Percentiles rank a stretch among this genome's conserved stretches.
These are phyloP conservation scores for Vanessa tameamea DNA, from an alignment of 1,140 invertebrate species.

Conservation along the genomic window DNA sequence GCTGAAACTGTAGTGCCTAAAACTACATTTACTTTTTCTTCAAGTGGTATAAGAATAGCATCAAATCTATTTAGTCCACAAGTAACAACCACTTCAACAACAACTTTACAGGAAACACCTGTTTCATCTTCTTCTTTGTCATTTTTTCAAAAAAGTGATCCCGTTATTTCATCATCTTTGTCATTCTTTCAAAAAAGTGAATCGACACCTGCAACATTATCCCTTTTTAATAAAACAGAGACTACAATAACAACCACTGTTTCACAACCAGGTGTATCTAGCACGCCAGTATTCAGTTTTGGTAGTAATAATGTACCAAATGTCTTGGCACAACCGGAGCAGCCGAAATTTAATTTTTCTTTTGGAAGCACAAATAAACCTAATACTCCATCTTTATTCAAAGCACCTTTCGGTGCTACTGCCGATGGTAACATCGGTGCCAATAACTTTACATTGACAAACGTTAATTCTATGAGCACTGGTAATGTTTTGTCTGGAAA, in stretches of 20 bases:
- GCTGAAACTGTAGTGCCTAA: constrained; percentile 13
- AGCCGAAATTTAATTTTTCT: constrained; percentile 60
- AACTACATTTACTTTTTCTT: constrained; percentile 39
- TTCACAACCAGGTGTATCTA: constrained; percentile 26
- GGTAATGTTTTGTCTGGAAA: constrained; percentile 34
- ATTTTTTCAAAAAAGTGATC: constrained; percentile 43
- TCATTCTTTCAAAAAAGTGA: constrained; percentile 50
- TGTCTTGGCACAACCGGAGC: constrained; percentile 39
- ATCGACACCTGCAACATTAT: constrained; percentile 25
- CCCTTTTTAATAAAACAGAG: constrained; percentile 50
- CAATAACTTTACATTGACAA: constrained; percentile 41
- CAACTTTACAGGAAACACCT: constrained; percentile 33
- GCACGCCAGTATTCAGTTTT: constrained; percentile 59
- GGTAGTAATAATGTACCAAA: constrained; percentile 35
- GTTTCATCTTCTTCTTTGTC: constrained; percentile 20
- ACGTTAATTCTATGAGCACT: constrained; percentile 31
- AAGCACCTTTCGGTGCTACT: constrained; percentile 44
- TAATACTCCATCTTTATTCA: constrained; percentile 43
- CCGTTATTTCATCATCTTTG: constrained; percentile 21
- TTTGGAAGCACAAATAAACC: constrained; percentile 50
- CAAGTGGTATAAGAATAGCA: constrained; percentile 12
- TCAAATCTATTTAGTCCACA: constrained; percentile 16
- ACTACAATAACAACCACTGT: constrained; percentile 34
- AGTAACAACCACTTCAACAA: constrained; percentile 22
- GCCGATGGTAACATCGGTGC: constrained; percentile 30